Evolutionary conservation across 2,888 invertebrate genomes (phyloP).

Genomic region (Steinernema scapterisci): DNA sequence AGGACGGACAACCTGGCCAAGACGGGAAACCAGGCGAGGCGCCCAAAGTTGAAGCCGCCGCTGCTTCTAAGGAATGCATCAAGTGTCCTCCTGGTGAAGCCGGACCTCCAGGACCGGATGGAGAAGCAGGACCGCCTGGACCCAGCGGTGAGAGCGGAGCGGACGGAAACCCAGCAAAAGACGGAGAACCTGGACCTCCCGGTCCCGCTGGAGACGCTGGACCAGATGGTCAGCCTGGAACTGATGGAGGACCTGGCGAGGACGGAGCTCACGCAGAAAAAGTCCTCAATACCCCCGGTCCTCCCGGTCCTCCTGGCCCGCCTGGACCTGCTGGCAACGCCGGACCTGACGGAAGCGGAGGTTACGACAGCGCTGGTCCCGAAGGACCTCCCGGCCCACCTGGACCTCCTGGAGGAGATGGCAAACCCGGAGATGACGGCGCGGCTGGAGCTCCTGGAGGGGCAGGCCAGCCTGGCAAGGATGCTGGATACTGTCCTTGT

Average conservation of each 20-base stretch:
- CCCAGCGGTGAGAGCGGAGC: not conserved
- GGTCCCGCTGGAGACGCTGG: slow-evolving; percentile 25
- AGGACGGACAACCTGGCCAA: slow-evolving; percentile 39
- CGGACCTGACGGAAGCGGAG: slow-evolving; percentile 29
- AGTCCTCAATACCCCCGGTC: not conserved
- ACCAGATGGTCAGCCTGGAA: not conserved
- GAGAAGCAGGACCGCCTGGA: slow-evolving; percentile 10
- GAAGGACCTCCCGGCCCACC: not conserved
- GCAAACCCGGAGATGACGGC: not conserved
- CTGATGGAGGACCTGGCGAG: not conserved
- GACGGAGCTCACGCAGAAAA: not conserved
- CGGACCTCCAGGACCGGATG: slow-evolving; percentile 15
- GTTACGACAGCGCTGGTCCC: not conserved
- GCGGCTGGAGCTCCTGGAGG: not conserved
- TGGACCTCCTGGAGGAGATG: not conserved
- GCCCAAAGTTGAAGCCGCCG: not conserved
- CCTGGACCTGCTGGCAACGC: slow-evolving; percentile 33
- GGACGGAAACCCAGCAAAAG: slow-evolving; percentile 23
- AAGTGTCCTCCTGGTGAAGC: slow-evolving; percentile 19
- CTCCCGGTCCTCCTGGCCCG: not conserved
- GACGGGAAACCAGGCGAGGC: slow-evolving; percentile 1
- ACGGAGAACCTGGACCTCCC: not conserved
- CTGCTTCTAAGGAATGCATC: slow-evolving; percentile 7
- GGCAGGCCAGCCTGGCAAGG: not conserved
- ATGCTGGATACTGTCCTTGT: not conserved